Evolutionary conservation across 2,797 vertebrate species (phyloP).

Genomic region (Paedocypris micromegethes): DNA sequence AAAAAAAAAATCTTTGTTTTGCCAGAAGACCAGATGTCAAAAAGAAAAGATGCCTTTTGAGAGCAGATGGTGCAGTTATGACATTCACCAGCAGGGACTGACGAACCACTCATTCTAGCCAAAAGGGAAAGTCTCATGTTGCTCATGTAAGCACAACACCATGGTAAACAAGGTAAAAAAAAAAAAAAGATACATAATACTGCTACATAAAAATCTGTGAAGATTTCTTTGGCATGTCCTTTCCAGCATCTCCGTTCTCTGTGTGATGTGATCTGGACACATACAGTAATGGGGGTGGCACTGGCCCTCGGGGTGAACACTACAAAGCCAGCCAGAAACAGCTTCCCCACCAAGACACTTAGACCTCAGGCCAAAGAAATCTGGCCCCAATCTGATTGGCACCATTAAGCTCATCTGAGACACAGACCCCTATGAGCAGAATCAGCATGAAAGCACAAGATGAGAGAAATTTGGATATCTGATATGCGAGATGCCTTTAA

Average conservation of each 20-base stretch:
- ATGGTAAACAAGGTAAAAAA: too few species aligned
- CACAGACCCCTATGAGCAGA: constrained; percentile 15
- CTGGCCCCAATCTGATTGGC: constrained; percentile 40
- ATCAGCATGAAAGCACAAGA: constrained; percentile 28
- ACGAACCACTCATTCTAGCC: too few species aligned
- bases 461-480: background rate
- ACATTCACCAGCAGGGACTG: too few species aligned
- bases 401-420: constrained; percentile 38
- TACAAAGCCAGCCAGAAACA: constrained; percentile 33
- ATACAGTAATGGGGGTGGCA: constrained; percentile 17
- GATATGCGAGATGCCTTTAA: background rate
- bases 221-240: background rate
- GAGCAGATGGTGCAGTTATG: too few species aligned
- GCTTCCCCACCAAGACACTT: constrained; percentile 31
- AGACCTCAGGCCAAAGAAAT: constrained; percentile 32
- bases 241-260: constrained; percentile 16
- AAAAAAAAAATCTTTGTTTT: too few species aligned
- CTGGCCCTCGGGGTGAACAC: constrained; percentile 24
- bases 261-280: constrained; percentile 29
- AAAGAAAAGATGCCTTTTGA: too few species aligned
- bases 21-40: too few species aligned
- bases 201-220: too few species aligned
- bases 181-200: too few species aligned
- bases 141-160: too few species aligned
- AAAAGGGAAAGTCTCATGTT: too few species aligned